Percentiles rank a stretch among this genome's conserved stretches.
phyloP scores from a whole-genome alignment of 2,888 invertebrate genomes.

The Lasioglossum figueresi region DNA sequence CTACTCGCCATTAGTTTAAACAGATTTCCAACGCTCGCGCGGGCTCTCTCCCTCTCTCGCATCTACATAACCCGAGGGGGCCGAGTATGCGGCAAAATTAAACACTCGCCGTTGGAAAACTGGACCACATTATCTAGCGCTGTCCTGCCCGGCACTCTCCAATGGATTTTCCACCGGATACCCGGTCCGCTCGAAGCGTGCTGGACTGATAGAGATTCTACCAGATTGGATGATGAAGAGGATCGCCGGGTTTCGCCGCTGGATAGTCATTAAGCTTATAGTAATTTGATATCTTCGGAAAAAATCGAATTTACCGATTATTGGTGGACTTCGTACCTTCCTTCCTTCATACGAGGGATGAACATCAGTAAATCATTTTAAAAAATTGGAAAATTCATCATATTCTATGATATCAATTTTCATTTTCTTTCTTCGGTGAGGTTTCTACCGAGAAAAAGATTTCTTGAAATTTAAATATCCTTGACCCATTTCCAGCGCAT shows the following conservation, averaged over 20 bases:
- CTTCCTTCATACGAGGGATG: too few species aligned
- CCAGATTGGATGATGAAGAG: conserved; percentile 18
- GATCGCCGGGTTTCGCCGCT: neutral
- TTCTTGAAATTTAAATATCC: neutral
- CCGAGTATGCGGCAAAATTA: conserved; percentile 65
- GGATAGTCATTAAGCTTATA: conserved; percentile 9
- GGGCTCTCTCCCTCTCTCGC: conserved; percentile 35
- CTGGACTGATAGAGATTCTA: neutral
- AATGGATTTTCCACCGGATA: conserved; percentile 22
- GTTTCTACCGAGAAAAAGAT: neutral
- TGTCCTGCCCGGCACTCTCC: conserved; percentile 14
- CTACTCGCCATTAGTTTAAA: conserved; percentile 77
- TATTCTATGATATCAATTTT: neutral
- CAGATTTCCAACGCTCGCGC: conserved; percentile 70
- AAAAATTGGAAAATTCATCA: neutral
- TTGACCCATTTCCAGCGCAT: conserved; percentile 8
- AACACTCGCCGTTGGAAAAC: conserved; percentile 69
- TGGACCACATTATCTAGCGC: conserved; percentile 63
- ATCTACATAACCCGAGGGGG: conserved; percentile 61
- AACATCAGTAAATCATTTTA: too few species aligned
- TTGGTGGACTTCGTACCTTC: too few species aligned
- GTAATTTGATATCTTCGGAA: neutral
- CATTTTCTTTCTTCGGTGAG: neutral
- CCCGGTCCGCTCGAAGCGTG: neutral
- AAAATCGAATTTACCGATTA: neutral